Evolutionary conservation across 2,113 vertebrate genomes (phyloP).

Genomic region (Athene cunicularia): DNA sequence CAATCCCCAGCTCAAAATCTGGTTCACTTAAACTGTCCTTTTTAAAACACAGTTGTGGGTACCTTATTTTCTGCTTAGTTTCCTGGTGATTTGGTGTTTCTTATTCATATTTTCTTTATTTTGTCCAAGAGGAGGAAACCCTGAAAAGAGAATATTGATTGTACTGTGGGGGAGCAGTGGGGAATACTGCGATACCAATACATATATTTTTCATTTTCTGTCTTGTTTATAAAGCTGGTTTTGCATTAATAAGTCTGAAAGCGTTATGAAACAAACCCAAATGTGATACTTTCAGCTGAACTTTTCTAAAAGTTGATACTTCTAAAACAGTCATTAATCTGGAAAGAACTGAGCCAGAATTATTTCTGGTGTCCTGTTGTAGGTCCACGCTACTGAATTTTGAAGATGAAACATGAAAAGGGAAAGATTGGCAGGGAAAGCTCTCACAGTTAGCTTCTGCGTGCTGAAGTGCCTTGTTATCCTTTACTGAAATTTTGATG

Average conservation of each 20-base stretch:
- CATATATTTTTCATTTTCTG: background rate
- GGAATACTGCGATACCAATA: background rate
- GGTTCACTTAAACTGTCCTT: background rate
- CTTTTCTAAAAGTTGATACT: background rate
- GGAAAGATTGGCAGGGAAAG: background rate
- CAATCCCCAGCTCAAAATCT: background rate
- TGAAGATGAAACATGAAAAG: background rate
- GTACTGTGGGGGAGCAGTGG: background rate
- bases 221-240: background rate
- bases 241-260: background rate
- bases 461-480: background rate
- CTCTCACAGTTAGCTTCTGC: background rate
- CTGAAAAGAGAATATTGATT: background rate
- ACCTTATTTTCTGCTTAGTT: background rate
- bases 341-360: background rate
- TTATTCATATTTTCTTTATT: background rate
- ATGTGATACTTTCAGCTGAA: background rate
- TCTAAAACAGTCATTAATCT: background rate
- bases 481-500: background rate
- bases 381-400: background rate
- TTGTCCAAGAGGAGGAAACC: background rate
- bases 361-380: background rate
- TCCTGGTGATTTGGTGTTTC: background rate
- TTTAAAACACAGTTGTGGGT: background rate
- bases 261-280: background rate